A percentile compares a stretch with the other conserved stretches of the same genome.
These are phyloP conservation scores for Percopsis omiscomaycus DNA, from an alignment of 2,797 vertebrate species.

Conservation along the genomic window DNA sequence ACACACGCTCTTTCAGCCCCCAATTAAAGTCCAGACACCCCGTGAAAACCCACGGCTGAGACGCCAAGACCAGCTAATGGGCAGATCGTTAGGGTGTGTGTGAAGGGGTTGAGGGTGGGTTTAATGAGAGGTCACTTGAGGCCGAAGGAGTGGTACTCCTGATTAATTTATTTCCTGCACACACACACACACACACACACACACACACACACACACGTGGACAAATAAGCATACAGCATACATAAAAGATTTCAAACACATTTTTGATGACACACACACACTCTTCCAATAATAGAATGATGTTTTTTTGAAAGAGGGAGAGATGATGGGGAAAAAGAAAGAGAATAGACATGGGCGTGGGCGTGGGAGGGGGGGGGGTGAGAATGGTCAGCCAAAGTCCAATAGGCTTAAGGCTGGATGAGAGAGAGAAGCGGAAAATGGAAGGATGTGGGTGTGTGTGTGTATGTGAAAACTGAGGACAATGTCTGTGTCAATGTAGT, in stretches of 20 bases:
- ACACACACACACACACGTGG: slow-evolving; percentile 10
- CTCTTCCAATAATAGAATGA: not conserved
- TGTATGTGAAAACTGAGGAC: slow-evolving; percentile 35
- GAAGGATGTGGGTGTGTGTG: slow-evolving; percentile 31
- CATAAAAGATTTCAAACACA: not conserved
- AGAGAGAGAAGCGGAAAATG: slow-evolving; percentile 53
- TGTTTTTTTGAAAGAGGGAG: not conserved
- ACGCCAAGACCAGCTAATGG: slow-evolving; percentile 46
- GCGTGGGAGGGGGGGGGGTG: not conserved
- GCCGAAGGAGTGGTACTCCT: slow-evolving; percentile 16
- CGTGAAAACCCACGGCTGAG: slow-evolving; percentile 45
- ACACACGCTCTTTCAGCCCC: slow-evolving; percentile 39
- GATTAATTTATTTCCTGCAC: not conserved
- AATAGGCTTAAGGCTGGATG: slow-evolving; percentile 46
- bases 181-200: not conserved
- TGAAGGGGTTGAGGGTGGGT: slow-evolving; percentile 31
- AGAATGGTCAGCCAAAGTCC: slow-evolving; percentile 56
- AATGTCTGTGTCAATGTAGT: slow-evolving; percentile 54
- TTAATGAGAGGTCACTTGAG: slow-evolving; percentile 57
- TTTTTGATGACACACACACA: not conserved
- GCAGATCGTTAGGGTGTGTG: slow-evolving; percentile 37
- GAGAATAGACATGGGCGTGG: slow-evolving; percentile 8
- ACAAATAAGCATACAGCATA: slow-evolving; percentile 4
- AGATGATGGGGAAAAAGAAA: not conserved
- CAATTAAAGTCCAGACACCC: slow-evolving; percentile 58